These are phyloP conservation scores for Tinamus major DNA, from an alignment of 2,797 vertebrate species.

Conservation along the genomic window DNA sequence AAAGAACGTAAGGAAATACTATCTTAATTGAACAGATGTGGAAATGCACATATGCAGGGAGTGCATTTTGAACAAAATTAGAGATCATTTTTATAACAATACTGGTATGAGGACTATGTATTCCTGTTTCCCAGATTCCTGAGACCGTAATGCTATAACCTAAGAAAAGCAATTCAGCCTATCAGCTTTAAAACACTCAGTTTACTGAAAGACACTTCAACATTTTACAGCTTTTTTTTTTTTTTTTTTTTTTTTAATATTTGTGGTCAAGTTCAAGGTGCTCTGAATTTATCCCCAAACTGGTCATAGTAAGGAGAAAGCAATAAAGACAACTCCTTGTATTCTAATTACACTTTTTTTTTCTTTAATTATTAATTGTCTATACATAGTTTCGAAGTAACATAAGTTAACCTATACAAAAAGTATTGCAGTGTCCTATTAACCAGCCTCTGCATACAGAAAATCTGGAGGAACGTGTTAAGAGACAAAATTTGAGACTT, in stretches of 20 bases:
- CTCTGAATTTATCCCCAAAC: slow-evolving; percentile 57
- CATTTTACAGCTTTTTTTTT: slow-evolving; percentile 24
- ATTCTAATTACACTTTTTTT: slow-evolving; percentile 8
- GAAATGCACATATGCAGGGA: slow-evolving; percentile 59
- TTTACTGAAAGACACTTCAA: slow-evolving; percentile 43
- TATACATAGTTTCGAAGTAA: slow-evolving; percentile 48
- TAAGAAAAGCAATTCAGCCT: slow-evolving; percentile 4
- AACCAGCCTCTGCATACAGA: slow-evolving; percentile 54
- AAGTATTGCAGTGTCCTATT: slow-evolving; percentile 62
- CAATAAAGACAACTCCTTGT: slow-evolving; percentile 38
- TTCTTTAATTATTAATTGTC: slow-evolving; percentile 34
- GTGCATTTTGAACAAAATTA: slow-evolving; percentile 52
- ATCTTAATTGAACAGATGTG: slow-evolving; percentile 38
- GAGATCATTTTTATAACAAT: slow-evolving; percentile 53
- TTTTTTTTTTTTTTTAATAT: neutral
- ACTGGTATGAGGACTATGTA: slow-evolving; percentile 66
- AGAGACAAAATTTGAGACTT: slow-evolving; percentile 64
- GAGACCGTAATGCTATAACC: slow-evolving; percentile 58
- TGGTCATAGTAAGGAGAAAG: slow-evolving; percentile 45
- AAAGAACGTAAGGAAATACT: neutral
- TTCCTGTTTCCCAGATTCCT: slow-evolving; percentile 68
- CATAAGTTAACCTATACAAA: slow-evolving; percentile 32
- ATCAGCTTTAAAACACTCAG: slow-evolving; percentile 20
- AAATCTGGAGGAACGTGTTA: slow-evolving; percentile 58
- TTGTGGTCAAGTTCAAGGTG: slow-evolving; percentile 53